Conservation (phyloP, 2,888 invertebrate species). For the Volucella inflata region DNA sequence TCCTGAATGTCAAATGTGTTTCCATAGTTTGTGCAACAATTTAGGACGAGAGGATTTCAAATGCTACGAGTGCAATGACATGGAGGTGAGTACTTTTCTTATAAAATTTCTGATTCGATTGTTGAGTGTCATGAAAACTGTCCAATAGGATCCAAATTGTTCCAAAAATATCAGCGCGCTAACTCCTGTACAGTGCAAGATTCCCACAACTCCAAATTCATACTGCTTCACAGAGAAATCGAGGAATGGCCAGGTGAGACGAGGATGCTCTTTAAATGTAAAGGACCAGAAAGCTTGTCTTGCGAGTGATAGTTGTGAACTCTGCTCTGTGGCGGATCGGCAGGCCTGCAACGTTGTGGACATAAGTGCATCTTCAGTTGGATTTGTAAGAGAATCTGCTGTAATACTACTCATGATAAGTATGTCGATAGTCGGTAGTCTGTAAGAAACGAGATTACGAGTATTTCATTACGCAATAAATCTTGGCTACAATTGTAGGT, state of each 20-base stretch:
- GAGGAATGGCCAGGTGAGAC: conserved; percentile 52
- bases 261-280: conserved; percentile 80
- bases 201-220: conserved; percentile 79
- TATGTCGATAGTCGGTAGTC: neutral
- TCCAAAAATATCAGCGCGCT: conserved; percentile 66
- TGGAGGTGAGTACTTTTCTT: conserved; percentile 76
- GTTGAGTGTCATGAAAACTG: neutral
- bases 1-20: conserved; percentile 79
- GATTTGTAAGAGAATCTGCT: neutral
- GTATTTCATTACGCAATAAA: too few species aligned
- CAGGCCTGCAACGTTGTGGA: conserved; percentile 78
- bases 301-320: conserved; percentile 76
- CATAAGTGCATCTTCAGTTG: neutral
- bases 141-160: conserved; percentile 78
- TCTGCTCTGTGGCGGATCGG: conserved; percentile 78
- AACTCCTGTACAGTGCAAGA: conserved; percentile 77
- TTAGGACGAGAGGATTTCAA: conserved; percentile 79
- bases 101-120: neutral
- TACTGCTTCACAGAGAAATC: conserved; percentile 79
- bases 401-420: conserved; percentile 6
- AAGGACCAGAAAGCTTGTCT: conserved; percentile 79
- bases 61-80: conserved; percentile 80
- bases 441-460: neutral
- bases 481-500: too few species aligned
- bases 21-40: conserved; percentile 79